phyloP scores from a whole-genome alignment of 2,888 invertebrate species.

The Idaea straminata region DNA sequence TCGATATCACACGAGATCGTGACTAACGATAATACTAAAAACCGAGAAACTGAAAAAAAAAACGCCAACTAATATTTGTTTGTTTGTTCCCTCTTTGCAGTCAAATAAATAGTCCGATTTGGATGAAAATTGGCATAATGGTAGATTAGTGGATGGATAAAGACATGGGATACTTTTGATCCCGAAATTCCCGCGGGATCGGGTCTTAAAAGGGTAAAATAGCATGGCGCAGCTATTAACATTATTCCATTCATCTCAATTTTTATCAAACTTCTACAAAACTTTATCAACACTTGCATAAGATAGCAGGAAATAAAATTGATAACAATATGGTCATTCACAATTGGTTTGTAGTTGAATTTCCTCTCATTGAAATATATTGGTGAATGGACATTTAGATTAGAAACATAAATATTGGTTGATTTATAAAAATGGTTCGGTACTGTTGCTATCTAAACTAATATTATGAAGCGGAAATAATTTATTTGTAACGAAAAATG shows the following conservation, averaged over 20 bases:
- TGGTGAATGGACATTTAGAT: conserved; percentile 14
- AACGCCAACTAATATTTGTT: too few relatives aligned
- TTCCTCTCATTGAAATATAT: conserved; percentile 25
- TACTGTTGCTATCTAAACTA: not conserved
- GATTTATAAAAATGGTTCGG: not conserved
- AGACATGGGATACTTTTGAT: too few relatives aligned
- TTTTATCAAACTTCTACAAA: conserved; percentile 18
- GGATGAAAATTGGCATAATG: too few relatives aligned
- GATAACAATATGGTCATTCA: conserved; percentile 59
- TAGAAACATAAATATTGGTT: conserved; percentile 4
- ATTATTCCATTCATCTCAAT: not conserved
- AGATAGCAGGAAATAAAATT: conserved; percentile 49
- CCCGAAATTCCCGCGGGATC: too few relatives aligned
- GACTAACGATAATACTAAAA: too few relatives aligned
- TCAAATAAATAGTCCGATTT: too few relatives aligned
- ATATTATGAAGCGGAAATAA: too few relatives aligned
- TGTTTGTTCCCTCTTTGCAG: too few relatives aligned
- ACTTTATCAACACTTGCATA: conserved; percentile 38
- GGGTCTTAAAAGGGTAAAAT: not conserved
- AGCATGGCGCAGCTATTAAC: not conserved
- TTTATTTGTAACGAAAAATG: too few relatives aligned
- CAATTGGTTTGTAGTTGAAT: conserved; percentile 33
- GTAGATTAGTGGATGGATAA: too few relatives aligned
- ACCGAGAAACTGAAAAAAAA: too few relatives aligned
- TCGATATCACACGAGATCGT: too few relatives aligned